Evolutionary conservation across 2,888 invertebrate genomes (phyloP).

Genomic region (Hydropsyche betteni): DNA sequence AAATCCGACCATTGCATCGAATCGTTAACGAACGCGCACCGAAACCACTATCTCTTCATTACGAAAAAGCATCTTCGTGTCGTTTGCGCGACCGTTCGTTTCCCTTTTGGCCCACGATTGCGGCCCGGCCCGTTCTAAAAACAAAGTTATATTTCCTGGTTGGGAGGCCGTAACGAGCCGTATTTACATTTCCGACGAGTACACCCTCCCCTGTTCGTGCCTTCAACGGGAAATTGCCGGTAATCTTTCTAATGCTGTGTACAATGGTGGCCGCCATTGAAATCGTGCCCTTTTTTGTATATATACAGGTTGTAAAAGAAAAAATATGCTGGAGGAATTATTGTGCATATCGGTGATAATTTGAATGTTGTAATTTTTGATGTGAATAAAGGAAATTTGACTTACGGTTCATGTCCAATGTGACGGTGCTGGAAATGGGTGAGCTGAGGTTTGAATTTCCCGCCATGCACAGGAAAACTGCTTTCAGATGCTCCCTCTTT

Average conservation of each 20-base stretch:
- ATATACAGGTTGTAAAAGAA: no score
- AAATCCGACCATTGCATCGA: no score
- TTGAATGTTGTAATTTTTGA: no score
- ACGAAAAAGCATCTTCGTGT: no score
- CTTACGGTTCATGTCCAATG: slow-evolving; percentile 73
- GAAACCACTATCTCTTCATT: no score
- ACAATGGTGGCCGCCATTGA: neutral
- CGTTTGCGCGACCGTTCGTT: no score
- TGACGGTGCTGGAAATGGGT: slow-evolving; percentile 70
- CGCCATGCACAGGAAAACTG: slow-evolving; percentile 72
- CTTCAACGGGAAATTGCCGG: slow-evolving; percentile 3
- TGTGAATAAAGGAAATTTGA: slow-evolving; percentile 50
- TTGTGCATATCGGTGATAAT: no score
- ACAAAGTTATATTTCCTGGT: slow-evolving; percentile 27
- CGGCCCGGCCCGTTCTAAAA: neutral
- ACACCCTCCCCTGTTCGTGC: neutral
- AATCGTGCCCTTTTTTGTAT: no score
- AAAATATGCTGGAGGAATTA: no score
- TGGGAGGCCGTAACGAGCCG: slow-evolving; percentile 12
- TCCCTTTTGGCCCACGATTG: no score
- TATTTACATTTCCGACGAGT: slow-evolving; percentile 27
- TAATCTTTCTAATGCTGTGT: slow-evolving; percentile 14
- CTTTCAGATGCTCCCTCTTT: slow-evolving; percentile 68
- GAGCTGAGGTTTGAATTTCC: slow-evolving; percentile 72
- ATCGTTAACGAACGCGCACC: no score